Percentiles rank a stretch among this genome's conserved stretches.
Conservation (phyloP, 2,797 vertebrate species). For the Anabacerthia variegaticeps region DNA sequence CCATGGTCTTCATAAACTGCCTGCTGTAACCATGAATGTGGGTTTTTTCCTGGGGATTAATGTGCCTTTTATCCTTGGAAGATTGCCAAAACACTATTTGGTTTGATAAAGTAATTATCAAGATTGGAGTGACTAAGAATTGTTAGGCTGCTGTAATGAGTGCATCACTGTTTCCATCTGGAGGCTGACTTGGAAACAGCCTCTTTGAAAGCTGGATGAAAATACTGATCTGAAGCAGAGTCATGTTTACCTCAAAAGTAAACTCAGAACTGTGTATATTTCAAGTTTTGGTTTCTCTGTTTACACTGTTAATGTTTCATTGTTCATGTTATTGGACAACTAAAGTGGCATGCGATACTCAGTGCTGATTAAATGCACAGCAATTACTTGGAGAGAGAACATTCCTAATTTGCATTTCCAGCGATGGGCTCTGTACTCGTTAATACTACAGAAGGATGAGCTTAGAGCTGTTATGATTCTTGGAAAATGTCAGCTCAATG, state of each 20-base stretch:
- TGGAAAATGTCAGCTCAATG: constrained; percentile 32
- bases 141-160: background rate
- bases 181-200: constrained; percentile 43
- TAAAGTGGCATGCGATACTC: background rate
- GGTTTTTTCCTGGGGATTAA: background rate
- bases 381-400: background rate
- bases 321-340: background rate
- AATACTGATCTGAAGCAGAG: background rate
- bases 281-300: background rate
- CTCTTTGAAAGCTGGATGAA: background rate
- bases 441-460: background rate
- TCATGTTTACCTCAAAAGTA: background rate
- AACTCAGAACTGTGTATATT: background rate
- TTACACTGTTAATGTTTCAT: background rate
- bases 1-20: background rate
- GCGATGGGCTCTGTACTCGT: background rate
- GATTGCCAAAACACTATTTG: background rate
- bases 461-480: background rate
- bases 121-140: constrained; percentile 1
- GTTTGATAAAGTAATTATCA: constrained; percentile 21
- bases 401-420: background rate
- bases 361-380: background rate
- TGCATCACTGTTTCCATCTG: constrained; percentile 54
- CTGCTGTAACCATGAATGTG: background rate
- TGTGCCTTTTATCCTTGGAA: background rate